Evolutionary conservation across 2,113 vertebrate genomes (phyloP), one percentile per base, ranked within the genome.

Genomic region (Psilopsiagon aurifrons): DNA sequence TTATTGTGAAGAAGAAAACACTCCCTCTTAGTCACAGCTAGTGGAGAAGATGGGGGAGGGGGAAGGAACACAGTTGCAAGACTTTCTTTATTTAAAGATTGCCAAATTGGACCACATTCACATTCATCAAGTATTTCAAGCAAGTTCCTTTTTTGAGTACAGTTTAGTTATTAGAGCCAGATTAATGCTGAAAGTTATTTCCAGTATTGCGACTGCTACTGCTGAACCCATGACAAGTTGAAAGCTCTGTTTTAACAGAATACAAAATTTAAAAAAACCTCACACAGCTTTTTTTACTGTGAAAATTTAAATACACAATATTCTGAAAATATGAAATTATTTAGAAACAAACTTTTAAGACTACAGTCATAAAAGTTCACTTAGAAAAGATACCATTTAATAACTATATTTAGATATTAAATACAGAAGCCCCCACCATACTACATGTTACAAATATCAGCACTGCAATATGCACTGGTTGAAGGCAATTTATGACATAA

Each of bases 1-100:
- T 97, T 83, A 98, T 98, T 98, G 97, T 98, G 95, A 97, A 84
- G 73, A 92, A 92, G 82, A 97, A 98, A 97, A 97, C 82, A 97
- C 74, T 97, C 96, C 97, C 97, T 97, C 79, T 97, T 97, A 97
- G 96, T 97, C 96, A 97, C 39, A 79, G 88, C 44, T 63, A 93
- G 78, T 67, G 43, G 60, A 95, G 83, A 80, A 76, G 81, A 60
- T 14, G 77, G 67, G 71, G 91, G 80, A 95, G 92, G 33, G 33
- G 20, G 55, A 35, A 9, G 33, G 33, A 59, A 24, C 41, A 85
- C 54, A 60, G 86, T 54, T 94, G 60, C 52, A 83, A 78, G 86
- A 88, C 92, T 86, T 97, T 80, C 91, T 97, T 84, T 81, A 73
- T 83, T 94, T 96, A 97, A 55, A 80, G 76, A 60, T 71, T 97